Percentiles rank a stretch among this genome's conserved stretches.
Conservation (phyloP, 2,113 vertebrate genomes). For the Corythornis madagascariensis region DNA sequence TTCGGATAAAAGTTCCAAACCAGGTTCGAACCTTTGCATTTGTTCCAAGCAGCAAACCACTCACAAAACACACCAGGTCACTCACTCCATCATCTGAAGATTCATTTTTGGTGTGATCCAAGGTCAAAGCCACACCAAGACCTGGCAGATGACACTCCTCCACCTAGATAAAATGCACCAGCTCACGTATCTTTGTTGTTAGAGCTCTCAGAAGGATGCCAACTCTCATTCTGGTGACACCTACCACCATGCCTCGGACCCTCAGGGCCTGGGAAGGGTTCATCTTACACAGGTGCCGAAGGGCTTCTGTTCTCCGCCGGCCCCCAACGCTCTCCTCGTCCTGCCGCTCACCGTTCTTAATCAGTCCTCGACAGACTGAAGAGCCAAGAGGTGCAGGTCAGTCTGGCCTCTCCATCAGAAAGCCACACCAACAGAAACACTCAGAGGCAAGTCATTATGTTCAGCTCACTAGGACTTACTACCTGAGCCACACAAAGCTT, state of each 20-base stretch:
- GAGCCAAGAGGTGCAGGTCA: background rate
- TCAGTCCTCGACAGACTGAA: slow-evolving; percentile 93
- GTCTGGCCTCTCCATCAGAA: background rate
- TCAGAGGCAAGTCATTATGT: background rate
- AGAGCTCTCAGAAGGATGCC: background rate
- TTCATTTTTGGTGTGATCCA: slow-evolving; percentile 93
- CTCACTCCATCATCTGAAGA: slow-evolving; percentile 91
- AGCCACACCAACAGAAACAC: background rate
- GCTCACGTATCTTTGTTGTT: background rate
- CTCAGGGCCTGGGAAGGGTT: slow-evolving; percentile 96
- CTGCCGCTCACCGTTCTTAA: slow-evolving; percentile 96
- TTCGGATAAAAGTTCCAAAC: slow-evolving; percentile 98
- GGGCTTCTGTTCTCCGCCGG: slow-evolving; percentile 92
- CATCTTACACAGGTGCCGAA: slow-evolving; percentile 96
- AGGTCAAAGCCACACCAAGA: slow-evolving; percentile 93
- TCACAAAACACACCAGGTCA: slow-evolving; percentile 95
- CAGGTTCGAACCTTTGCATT: slow-evolving; percentile 97
- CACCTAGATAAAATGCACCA: slow-evolving; percentile 74
- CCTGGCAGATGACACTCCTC: slow-evolving; percentile 97
- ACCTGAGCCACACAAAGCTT: background rate
- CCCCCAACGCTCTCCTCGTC: slow-evolving; percentile 95
- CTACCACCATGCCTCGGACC: slow-evolving; percentile 98
- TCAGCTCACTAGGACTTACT: background rate
- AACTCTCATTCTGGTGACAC: background rate
- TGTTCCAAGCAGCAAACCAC: slow-evolving; percentile 94